Conservation (phyloP, 2,113 vertebrate genomes). For the Salvelinus alpinus region DNA sequence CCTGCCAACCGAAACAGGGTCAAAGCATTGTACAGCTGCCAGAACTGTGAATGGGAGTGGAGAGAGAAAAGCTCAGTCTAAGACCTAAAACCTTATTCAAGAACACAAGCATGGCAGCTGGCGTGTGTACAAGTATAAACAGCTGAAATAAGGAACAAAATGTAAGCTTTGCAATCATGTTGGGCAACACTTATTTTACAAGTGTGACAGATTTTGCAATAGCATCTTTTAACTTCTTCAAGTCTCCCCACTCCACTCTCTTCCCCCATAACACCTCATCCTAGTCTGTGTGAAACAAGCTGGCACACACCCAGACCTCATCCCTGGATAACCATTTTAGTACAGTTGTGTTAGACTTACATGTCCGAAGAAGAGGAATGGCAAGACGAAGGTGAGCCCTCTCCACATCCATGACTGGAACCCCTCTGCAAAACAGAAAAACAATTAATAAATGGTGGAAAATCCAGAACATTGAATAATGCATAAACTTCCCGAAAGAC, state of each 20-base stretch:
- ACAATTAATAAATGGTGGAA: slow-evolving; percentile 6
- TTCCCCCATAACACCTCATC: background rate
- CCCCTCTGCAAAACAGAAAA: slow-evolving; percentile 79
- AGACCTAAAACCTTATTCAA: background rate
- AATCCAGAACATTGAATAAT: background rate
- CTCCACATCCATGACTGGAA: slow-evolving; percentile 99
- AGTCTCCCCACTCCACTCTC: background rate
- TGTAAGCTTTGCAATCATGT: no score
- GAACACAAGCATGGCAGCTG: background rate
- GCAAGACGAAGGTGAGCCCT: slow-evolving; percentile 93
- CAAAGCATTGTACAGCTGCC: slow-evolving; percentile 95
- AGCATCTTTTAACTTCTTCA: background rate
- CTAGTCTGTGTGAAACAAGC: background rate
- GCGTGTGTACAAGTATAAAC: background rate
- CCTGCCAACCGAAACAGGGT: slow-evolving; percentile 87
- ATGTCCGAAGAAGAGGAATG: slow-evolving; percentile 95
- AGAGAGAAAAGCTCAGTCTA: slow-evolving; percentile 19
- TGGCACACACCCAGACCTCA: background rate
- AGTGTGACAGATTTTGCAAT: background rate
- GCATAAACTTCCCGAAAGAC: background rate
- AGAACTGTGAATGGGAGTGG: slow-evolving; percentile 79
- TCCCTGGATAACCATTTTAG: background rate
- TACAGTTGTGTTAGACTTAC: slow-evolving; percentile 77
- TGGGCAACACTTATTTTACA: no score
- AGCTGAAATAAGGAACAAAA: background rate